Evolutionary conservation across 2,797 vertebrate genomes (phyloP).

Genomic region (Ptychobarbus kaznakovi): DNA sequence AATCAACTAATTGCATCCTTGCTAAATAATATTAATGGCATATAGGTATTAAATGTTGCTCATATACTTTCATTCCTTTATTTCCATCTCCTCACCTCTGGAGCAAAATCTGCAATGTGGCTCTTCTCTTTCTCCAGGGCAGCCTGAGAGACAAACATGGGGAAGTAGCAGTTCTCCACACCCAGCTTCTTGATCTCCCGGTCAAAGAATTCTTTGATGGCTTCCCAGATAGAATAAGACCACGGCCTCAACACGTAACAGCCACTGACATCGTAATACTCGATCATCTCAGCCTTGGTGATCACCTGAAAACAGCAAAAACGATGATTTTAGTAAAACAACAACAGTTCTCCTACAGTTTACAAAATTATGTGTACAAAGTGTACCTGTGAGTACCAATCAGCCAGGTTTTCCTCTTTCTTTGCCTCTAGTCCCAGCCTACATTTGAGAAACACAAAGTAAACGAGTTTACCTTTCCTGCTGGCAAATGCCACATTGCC

Average conservation of each 20-base stretch:
- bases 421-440: constrained; percentile 95
- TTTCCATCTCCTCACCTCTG: constrained; percentile 83
- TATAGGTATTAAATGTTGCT: neutral
- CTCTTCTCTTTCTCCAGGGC: constrained; percentile 94
- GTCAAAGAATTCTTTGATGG: constrained; percentile 94
- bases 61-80: neutral
- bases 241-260: constrained; percentile 97
- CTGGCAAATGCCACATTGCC: neutral
- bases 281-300: constrained; percentile 98
- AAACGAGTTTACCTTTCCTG: constrained; percentile 2
- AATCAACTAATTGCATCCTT: neutral
- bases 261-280: constrained; percentile 98
- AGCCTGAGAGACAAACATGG: constrained; percentile 97
- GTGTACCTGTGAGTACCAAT: constrained; percentile 96
- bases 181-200: constrained; percentile 93
- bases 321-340: neutral
- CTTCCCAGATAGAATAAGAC: constrained; percentile 93
- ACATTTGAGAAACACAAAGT: constrained; percentile 15
- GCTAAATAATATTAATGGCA: neutral
- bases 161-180: constrained; percentile 99
- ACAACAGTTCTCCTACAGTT: neutral
- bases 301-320: constrained; percentile 84
- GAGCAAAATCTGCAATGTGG: constrained; percentile 95
- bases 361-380: neutral
- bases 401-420: constrained; percentile 96